Base-by-base conservation (phyloP, 2,888 invertebrate species). In the Nemurella pictetii region DNA sequence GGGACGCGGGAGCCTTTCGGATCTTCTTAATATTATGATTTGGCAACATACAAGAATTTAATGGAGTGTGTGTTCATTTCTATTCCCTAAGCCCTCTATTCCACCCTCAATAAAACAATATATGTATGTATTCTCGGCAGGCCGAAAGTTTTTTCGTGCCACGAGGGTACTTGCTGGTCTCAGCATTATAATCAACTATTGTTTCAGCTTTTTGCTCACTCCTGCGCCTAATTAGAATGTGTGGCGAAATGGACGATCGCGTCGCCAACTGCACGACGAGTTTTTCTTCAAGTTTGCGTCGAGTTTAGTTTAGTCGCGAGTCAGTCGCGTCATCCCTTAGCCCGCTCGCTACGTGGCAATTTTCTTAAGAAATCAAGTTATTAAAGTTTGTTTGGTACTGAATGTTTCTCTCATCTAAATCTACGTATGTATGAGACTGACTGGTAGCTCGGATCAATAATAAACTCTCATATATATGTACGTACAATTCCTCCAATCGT, bases 391-490 rank as follows among this genome's bases (percentile, higher is more conserved):
- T 80, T 80, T 80, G 26, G 30, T 26, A n/a, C 35, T 80, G 80
- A 80, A 80, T 80, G 35, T 75, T 75, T 75, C 75, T 78, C 78
- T 78, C 78, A 78, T 78, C 78, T 82, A 82, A 55, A 82, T 82
- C 55, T 82, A 82, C 82, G 82, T 82, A 35, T 81, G 32, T 81
- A 82, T 82, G 82, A 82, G 82, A 82, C 28, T 82, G 82, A 82
- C 80, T 81, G 36, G 80, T 81, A 36, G 26, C 82, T 72, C 27
- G 82, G 82, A 82, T 82, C 82, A 82, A 82, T 82, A 82, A 82
- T 82, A 82, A 82, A 55, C 82, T 82, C 82, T 82, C 82, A 72
- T 82, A 82, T 82, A 82, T 82, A 82, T 82, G 82, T 55, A 72
- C 82, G 82, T 82, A 82, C 82, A 82, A 82, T 82, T 82, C 82